A percentile compares a stretch with the other conserved stretches of the same genome.
phyloP scores from a whole-genome alignment of 2,888 invertebrate species.

The Leptopilina drosophilae region DNA sequence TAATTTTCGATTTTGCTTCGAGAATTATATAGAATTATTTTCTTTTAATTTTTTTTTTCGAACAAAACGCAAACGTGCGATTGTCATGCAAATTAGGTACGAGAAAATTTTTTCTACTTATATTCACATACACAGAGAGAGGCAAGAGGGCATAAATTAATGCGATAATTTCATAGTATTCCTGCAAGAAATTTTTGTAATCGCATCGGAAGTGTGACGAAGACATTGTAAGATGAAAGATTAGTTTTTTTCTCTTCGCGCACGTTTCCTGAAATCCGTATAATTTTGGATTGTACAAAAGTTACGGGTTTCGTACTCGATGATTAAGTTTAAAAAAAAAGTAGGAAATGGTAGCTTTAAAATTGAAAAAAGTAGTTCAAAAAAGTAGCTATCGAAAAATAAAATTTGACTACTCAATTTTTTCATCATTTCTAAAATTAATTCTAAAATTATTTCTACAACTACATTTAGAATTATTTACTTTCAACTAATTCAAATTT shows the following conservation, averaged over 20 bases:
- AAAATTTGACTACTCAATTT: no score
- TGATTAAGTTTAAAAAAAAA: no score
- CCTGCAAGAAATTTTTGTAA: conserved; percentile 4
- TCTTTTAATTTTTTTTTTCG: neutral
- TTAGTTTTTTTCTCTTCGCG: neutral
- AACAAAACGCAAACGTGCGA: neutral
- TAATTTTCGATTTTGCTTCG: conserved; percentile 13
- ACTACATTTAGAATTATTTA: no score
- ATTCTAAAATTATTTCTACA: no score
- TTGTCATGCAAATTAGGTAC: neutral
- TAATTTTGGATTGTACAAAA: neutral
- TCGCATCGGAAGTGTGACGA: conserved; percentile 20
- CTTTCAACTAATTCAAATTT: no score
- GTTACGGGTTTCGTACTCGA: no score
- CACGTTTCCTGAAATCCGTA: neutral
- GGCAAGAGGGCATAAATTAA: neutral
- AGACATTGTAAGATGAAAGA: conserved; percentile 1
- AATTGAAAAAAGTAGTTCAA: no score
- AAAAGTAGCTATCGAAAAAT: no score
- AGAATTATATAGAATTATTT: neutral
- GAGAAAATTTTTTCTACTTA: neutral
- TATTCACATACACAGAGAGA: neutral
- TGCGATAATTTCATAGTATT: conserved; percentile 7
- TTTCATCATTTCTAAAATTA: no score
- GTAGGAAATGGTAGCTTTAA: no score